These are phyloP conservation scores for Amphimallon solstitiale DNA, from an alignment of 2,888 invertebrate genomes.

Conservation along the genomic window DNA sequence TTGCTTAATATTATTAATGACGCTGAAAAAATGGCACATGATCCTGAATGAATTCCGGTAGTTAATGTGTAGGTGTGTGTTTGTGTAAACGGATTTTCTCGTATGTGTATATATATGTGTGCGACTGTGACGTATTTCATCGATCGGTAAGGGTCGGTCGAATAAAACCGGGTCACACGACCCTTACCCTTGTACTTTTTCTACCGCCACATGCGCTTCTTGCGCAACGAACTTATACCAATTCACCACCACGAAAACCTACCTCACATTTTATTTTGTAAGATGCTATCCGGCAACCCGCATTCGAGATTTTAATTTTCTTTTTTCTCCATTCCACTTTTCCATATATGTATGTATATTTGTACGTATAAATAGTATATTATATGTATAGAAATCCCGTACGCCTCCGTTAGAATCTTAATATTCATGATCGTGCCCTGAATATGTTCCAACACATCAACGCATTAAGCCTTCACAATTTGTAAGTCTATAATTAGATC, in stretches of 20 bases:
- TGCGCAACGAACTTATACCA: slow-evolving; percentile 19
- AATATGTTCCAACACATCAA: neutral
- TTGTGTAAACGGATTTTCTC: neutral
- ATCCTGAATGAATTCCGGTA: slow-evolving; percentile 42
- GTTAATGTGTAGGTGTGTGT: slow-evolving; percentile 41
- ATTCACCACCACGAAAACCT: slow-evolving; percentile 47
- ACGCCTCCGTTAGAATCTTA: neutral
- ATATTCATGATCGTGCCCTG: slow-evolving; percentile 18
- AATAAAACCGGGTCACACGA: slow-evolving; percentile 56
- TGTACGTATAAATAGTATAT: neutral
- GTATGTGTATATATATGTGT: slow-evolving; percentile 4
- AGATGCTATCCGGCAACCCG: slow-evolving; percentile 46
- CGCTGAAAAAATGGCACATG: no score
- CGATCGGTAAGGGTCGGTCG: slow-evolving; percentile 51
- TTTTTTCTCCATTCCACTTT: slow-evolving; percentile 26
- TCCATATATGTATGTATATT: slow-evolving; percentile 12
- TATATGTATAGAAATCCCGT: slow-evolving; percentile 8
- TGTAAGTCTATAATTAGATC: no score
- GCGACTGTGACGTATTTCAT: slow-evolving; percentile 54
- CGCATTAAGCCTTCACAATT: no score
- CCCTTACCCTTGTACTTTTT: slow-evolving; percentile 46
- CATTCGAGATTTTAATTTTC: slow-evolving; percentile 37
- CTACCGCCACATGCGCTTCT: slow-evolving; percentile 38
- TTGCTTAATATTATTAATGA: no score
- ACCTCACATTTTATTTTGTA: slow-evolving; percentile 54